These are phyloP conservation scores for Castor canadensis DNA, from an alignment of 2,113 vertebrate species.

Conservation along the genomic window DNA sequence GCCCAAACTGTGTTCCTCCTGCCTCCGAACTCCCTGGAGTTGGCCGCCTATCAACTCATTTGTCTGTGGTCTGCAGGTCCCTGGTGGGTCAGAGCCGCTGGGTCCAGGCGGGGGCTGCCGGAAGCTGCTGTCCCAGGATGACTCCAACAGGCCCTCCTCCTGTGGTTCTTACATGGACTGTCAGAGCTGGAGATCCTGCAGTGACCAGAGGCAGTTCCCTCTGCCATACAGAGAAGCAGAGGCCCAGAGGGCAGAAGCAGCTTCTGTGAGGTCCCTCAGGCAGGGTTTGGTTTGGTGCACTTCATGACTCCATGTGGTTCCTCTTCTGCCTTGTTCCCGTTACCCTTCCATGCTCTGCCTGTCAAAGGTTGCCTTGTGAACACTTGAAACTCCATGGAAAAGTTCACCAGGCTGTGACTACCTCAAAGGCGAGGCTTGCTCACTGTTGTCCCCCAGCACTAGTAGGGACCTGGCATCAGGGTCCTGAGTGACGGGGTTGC, in stretches of 20 bases:
- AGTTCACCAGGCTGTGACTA: background rate
- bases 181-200: background rate
- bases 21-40: background rate
- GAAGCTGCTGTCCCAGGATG: background rate
- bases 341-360: background rate
- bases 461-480: background rate
- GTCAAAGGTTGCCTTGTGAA: background rate
- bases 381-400: background rate
- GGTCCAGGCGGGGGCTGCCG: background rate
- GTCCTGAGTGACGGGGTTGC: background rate
- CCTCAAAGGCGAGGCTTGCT: background rate
- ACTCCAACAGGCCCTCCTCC: background rate
- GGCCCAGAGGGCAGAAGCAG: background rate
- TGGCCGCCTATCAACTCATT: background rate
- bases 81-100: background rate
- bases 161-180: background rate
- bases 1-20: background rate
- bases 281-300: background rate
- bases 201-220: background rate
- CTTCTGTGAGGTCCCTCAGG: background rate
- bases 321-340: background rate
- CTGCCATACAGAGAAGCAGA: background rate
- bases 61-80: background rate
- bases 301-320: background rate
- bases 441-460: fast-evolving